A percentile compares a stretch with the other conserved stretches of the same genome.
Evolutionary conservation across 2,888 invertebrate species (phyloP).

Genomic region (Branchinecta sandiegonensis): DNA sequence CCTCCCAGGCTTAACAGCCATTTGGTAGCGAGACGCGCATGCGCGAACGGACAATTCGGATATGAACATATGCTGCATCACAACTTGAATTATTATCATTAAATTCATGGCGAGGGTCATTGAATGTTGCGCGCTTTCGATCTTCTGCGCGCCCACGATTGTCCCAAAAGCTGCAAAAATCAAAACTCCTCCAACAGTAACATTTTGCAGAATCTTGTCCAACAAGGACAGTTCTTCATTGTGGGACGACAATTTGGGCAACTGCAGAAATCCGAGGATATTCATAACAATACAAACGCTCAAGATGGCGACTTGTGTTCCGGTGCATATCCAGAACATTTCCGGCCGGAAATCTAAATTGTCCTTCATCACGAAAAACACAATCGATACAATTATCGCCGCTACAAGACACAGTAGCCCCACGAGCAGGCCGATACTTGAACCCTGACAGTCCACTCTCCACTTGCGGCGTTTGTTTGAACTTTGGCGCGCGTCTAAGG

Average conservation of each 20-base stretch:
- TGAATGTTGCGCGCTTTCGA: slow-evolving; percentile 33
- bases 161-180: slow-evolving; percentile 38
- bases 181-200: slow-evolving; percentile 38
- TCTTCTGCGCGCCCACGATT: slow-evolving; percentile 27
- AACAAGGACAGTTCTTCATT: slow-evolving; percentile 32
- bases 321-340: slow-evolving; percentile 39
- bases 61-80: slow-evolving; percentile 37
- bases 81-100: slow-evolving; percentile 38
- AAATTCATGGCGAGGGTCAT: slow-evolving; percentile 37
- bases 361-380: slow-evolving; percentile 39
- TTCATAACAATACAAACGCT: slow-evolving; percentile 36
- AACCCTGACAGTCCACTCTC: slow-evolving; percentile 39
- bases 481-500: slow-evolving; percentile 17
- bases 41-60: slow-evolving; percentile 38
- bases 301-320: slow-evolving; percentile 38
- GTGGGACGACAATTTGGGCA: slow-evolving; percentile 33
- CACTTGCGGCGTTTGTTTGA: slow-evolving; percentile 22
- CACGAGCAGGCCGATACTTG: slow-evolving; percentile 42
- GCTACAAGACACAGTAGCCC: slow-evolving; percentile 42
- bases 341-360: slow-evolving; percentile 39
- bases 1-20: slow-evolving; percentile 42
- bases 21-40: slow-evolving; percentile 38
- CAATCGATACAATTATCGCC: slow-evolving; percentile 40
- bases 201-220: slow-evolving; percentile 37
- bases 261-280: slow-evolving; percentile 36